phyloP scores from a whole-genome alignment of 2,113 vertebrate species.

The Hydropotes inermis region DNA sequence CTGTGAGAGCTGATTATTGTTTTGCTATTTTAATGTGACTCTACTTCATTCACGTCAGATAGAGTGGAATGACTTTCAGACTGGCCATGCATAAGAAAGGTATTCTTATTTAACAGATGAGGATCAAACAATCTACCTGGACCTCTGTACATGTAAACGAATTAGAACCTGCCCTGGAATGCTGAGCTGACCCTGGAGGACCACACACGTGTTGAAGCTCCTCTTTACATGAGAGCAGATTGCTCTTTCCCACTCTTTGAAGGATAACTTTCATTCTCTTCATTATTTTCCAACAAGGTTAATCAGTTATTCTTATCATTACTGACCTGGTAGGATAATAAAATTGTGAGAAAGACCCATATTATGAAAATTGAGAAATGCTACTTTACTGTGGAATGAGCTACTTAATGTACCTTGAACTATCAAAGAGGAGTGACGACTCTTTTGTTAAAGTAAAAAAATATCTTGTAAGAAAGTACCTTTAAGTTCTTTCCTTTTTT shows the following conservation, averaged over 20 bases:
- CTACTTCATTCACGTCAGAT: background rate
- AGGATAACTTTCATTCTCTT: slow-evolving; percentile 6
- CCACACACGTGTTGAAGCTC: background rate
- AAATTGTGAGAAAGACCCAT: slow-evolving; percentile 35
- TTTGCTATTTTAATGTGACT: slow-evolving; percentile 18
- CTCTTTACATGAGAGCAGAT: background rate
- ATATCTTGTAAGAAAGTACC: background rate
- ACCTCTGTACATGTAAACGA: background rate
- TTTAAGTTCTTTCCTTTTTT: background rate
- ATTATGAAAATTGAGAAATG: background rate
- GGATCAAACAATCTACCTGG: background rate
- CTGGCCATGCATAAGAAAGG: background rate
- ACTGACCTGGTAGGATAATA: background rate
- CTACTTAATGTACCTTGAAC: background rate
- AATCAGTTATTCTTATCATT: background rate
- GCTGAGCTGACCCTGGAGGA: background rate
- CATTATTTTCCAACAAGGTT: slow-evolving; percentile 15
- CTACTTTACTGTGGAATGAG: background rate
- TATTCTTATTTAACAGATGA: background rate
- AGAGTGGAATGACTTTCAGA: slow-evolving; percentile 21
- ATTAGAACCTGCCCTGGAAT: background rate
- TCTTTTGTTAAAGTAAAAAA: slow-evolving; percentile 31
- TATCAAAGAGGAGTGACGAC: slow-evolving; percentile 20
- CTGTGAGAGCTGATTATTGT: background rate
- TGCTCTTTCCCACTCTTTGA: background rate